These are phyloP conservation scores for Daboia siamensis DNA, from an alignment of 2,113 vertebrate genomes.

Conservation along the genomic window DNA sequence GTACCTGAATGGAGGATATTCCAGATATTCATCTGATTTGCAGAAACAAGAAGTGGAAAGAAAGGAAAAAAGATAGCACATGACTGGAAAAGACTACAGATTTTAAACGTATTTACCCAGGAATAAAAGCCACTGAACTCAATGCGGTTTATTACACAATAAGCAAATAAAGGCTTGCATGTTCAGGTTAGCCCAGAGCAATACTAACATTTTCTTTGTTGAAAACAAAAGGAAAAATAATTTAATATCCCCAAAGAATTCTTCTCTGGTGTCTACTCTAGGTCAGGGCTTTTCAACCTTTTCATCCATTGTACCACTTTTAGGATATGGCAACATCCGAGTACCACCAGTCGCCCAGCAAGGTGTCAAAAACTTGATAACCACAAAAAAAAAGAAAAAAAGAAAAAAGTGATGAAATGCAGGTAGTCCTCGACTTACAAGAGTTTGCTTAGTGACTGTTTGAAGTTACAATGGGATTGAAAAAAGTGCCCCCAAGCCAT, in stretches of 20 bases:
- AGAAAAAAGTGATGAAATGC: too few relatives aligned
- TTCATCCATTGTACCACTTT: too few relatives aligned
- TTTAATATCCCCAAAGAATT: background rate
- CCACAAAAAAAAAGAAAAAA: too few relatives aligned
- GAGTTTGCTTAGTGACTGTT: too few relatives aligned
- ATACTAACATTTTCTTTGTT: background rate
- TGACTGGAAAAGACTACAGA: background rate
- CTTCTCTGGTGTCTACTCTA: background rate
- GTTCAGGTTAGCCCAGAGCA: background rate
- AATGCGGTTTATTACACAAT: background rate
- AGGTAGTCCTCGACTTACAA: too few relatives aligned
- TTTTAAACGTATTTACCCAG: background rate
- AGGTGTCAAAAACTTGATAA: too few relatives aligned
- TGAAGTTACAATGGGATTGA: too few relatives aligned
- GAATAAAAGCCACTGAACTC: background rate
- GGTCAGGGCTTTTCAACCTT: background rate
- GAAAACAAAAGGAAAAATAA: background rate
- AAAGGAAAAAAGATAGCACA: background rate
- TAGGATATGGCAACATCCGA: too few relatives aligned
- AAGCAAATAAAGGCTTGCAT: background rate
- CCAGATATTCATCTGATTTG: background rate
- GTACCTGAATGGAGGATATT: background rate
- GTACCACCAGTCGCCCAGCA: too few relatives aligned
- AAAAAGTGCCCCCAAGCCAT: too few relatives aligned
- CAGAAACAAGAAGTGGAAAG: background rate